A percentile compares a stretch with the other conserved stretches of the same genome.
Evolutionary conservation across 2,113 vertebrate genomes (phyloP).

Genomic region (Sinosuthora webbiana): DNA sequence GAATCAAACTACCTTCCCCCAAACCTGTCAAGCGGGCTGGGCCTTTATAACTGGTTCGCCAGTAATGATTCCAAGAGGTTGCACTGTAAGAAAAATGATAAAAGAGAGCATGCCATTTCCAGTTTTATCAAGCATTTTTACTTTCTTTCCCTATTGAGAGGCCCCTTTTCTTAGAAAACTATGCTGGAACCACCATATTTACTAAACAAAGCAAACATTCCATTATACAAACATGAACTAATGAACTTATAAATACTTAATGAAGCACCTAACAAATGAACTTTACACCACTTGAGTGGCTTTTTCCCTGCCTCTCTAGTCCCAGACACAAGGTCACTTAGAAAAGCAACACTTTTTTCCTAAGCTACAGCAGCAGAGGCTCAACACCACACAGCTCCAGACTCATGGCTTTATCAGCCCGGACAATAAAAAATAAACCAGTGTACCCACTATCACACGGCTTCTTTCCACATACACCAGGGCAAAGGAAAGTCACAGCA

Average conservation of each 20-base stretch:
- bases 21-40: background rate
- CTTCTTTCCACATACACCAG: background rate
- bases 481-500: background rate
- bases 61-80: background rate
- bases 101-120: background rate
- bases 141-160: background rate
- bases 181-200: background rate
- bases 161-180: background rate
- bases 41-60: background rate
- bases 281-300: background rate
- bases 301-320: background rate
- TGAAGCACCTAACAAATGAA: background rate
- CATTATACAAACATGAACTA: background rate
- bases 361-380: background rate
- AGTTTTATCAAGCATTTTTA: background rate
- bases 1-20: background rate
- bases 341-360: background rate
- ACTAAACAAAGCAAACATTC: background rate
- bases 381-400: background rate
- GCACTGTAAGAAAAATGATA: background rate
- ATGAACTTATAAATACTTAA: background rate
- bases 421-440: rapidly evolving
- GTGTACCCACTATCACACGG: background rate
- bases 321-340: background rate
- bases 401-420: background rate